These are phyloP conservation scores for honey bee (Apis mellifera) DNA, from an alignment of 1,140 invertebrate species.

Conservation along the genomic window Amel_HAv3.1 CM009944.2:7354501-7355000, in stretches of 20 bases:
- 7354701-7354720: conserved; percentile 16
- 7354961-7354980: not conserved
- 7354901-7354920: conserved; percentile 22
- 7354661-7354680: not conserved
- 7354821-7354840: not conserved
- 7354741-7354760: not conserved
- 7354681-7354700: no score
- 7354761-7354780: not conserved
- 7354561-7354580: not conserved
- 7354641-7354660: not conserved
- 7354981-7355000: no score
- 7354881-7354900: not conserved
- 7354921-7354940: not conserved
- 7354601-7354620: no score
- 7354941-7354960: not conserved
- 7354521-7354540: no score
- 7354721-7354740: conserved; percentile 17
- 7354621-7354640: conserved; percentile 9
- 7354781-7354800: conserved; percentile 12
- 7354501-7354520: no score
- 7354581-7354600: not conserved
- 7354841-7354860: not conserved
- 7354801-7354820: conserved; percentile 19
- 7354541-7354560: not conserved
- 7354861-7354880: no score